Evolutionary conservation across 2,888 invertebrate genomes (phyloP).

Genomic region (Falcaria lacertinaria): DNA sequence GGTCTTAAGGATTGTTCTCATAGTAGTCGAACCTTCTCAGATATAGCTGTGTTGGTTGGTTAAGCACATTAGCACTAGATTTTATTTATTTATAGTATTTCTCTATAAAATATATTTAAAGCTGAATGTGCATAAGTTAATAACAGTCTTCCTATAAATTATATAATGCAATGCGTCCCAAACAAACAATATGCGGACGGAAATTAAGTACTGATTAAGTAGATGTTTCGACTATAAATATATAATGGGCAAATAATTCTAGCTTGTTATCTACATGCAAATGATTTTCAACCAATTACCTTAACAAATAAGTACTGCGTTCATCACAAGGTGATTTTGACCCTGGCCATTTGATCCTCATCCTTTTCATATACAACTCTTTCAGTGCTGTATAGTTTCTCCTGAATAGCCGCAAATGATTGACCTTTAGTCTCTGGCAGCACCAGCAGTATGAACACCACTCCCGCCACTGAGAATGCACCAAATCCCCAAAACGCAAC

Average conservation of each 20-base stretch:
- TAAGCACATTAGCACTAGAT: no score
- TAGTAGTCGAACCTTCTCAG: no score
- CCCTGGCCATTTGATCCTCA: constrained; percentile 51
- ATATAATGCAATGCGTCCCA: constrained; percentile 11
- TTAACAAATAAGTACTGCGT: constrained; percentile 6
- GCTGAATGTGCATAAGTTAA: no score
- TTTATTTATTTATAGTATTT: no score
- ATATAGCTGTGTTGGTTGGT: no score
- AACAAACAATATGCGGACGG: constrained; percentile 16
- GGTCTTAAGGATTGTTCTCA: no score
- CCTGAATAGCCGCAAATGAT: constrained; percentile 79
- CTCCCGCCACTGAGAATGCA: constrained; percentile 67
- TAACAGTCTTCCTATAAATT: no score
- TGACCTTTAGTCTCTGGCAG: constrained; percentile 82
- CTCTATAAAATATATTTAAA: no score
- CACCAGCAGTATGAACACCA: constrained; percentile 70
- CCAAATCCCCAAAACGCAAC: constrained; percentile 80
- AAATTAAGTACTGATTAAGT: constrained; percentile 22
- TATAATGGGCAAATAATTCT: neutral
- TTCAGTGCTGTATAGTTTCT: constrained; percentile 57
- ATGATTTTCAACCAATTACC: neutral
- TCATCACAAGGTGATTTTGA: constrained; percentile 50
- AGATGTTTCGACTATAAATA: neutral
- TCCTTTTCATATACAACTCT: constrained; percentile 57
- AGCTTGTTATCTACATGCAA: neutral